Evolutionary conservation across 2,888 invertebrate genomes (phyloP), one percentile per base, ranked within the genome.

Genomic region (Hymenopus coronatus): DNA sequence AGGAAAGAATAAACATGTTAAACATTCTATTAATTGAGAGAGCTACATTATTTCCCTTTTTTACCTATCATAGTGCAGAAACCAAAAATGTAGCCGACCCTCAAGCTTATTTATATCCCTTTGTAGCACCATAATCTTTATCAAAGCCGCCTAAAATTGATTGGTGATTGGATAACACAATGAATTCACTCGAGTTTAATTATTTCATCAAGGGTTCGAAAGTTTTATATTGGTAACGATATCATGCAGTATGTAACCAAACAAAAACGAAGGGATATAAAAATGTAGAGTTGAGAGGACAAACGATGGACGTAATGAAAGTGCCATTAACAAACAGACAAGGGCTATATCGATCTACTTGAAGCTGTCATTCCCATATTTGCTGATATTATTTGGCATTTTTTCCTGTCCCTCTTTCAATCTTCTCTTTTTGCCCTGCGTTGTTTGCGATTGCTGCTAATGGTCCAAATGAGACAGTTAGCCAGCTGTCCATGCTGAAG

Each of bases 301-400:
- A 28, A 28, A 12, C 40, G 30, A 86, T 28, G 81, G 70, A 27
- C 86, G 70, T 86, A 81, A 86, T 86, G 81, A 86, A 86, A 86
- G 86, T 86, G 86, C 81, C 86, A 86, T 86, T 86, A 86, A 86
- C 86, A 86, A 86, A 86, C 81, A 86, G 81, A 86, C 86, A 30
- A 70, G 81, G 15, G 86, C 46, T 46, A 85, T 40, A 46, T n/a
- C 27, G 85, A 46, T 85, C 85, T 85, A 85, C 86, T 86, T 86
- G 86, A 28, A 86, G 30, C 86, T 86, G 86, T 86, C 86, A 86
- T 81, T 28, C 70, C 86, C 86, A 86, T 28, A 86, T 81, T 81
- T 54, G 85, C 85, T 28, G 28, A 85, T 54, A 85, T 54, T 85
- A 40, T 27, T 85, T 84, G 28, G 27, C 85, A 27, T 70, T 70